These are phyloP conservation scores for Poliocrania exsul DNA, from an alignment of 2,797 vertebrate genomes.

Conservation along the genomic window DNA sequence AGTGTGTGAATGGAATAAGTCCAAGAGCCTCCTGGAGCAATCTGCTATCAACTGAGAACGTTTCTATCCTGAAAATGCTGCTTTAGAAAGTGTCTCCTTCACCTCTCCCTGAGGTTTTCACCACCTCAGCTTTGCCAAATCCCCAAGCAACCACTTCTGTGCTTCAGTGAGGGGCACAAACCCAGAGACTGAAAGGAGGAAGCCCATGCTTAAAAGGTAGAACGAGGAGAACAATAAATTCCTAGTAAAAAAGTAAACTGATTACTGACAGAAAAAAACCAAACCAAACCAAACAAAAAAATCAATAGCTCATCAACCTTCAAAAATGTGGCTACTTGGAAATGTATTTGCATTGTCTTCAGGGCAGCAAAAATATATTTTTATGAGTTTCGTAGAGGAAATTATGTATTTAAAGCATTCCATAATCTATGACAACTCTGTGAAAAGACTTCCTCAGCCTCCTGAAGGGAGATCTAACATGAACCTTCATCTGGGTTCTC, in stretches of 20 bases:
- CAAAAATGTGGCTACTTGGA: neutral
- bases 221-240: neutral
- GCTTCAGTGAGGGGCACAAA: neutral
- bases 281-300: neutral
- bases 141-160: neutral
- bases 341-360: neutral
- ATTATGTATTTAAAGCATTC: neutral
- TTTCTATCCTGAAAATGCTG: neutral
- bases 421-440: neutral
- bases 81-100: neutral
- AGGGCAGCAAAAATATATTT: neutral
- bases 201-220: neutral
- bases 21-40: neutral
- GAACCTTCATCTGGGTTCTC: neutral
- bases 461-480: neutral
- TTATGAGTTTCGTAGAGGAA: neutral
- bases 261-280: neutral
- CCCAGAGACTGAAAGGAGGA: neutral
- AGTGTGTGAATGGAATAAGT: neutral
- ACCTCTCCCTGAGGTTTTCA: neutral
- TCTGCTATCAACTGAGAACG: neutral
- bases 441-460: neutral
- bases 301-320: neutral
- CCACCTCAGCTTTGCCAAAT: neutral
- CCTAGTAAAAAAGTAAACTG: neutral